Base-by-base conservation (phyloP, 2,888 invertebrate species). In the Campoletis raptor region DNA sequence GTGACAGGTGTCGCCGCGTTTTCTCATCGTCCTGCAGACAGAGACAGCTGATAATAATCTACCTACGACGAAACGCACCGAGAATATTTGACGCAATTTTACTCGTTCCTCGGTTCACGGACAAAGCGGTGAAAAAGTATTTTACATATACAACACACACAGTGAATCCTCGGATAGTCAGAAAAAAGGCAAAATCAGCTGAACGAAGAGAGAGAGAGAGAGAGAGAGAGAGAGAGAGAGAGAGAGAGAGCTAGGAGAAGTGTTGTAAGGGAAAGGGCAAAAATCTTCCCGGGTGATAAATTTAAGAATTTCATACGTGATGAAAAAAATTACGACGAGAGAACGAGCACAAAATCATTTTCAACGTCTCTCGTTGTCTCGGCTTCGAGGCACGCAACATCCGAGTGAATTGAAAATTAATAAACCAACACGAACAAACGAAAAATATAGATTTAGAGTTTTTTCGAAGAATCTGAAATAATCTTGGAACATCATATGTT, bases 1-100 rank as follows among this genome's bases (percentile, higher is more conserved):
- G 89, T 90, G 91, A 91, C 91, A 91, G 91, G 92, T 92, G 91
- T 91, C 92, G 91, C 92, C 92, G 90, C 91, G 90, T 85, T 84
- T 81, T 86, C 69, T 81, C 82, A 89, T 89, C 85, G 88, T 87
- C 87, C 87, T 69, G 66, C 69, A 79, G 74, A 82, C 36, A n/a
- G 54, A 74, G 36, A 67, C 45, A 61, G 70, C 30, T 30, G 30
- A 30, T 40, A 54, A 67, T 40, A 21, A 69, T 37, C 37, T 67
- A 7, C 78, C 37, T 67, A 7, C 78, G 78, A 37, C 9, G 9
- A 64, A 69, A 54, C 61, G 79, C 48, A 61, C 37, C 61, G n/a
- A 40, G 45, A 18, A 42, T n/a, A 76, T 72, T 76, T 52, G 54
- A 42, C 6, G 30, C 52, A 69, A 64, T 52, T 42, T 66, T 48